Evolutionary conservation across 2,888 invertebrate genomes (phyloP), one percentile per base, ranked within the genome.

Genomic region (Synergus japonicus): DNA sequence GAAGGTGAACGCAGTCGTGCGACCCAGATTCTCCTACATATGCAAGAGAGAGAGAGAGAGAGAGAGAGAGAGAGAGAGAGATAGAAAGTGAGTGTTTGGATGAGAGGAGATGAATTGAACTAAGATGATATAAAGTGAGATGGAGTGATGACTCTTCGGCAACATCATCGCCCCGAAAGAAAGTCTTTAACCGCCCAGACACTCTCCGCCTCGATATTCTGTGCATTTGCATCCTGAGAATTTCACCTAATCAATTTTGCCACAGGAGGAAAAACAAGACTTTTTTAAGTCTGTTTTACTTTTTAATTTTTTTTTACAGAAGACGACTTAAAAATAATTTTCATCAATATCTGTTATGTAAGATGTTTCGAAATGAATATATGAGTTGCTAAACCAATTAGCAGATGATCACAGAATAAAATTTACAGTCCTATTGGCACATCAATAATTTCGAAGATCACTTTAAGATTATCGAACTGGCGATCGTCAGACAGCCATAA

Each of bases 1-100:
- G 88, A 89, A 90, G 90, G 90, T 90, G 90, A 90, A 88, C 89
- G 88, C 87, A 88, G 88, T 88, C 90, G 90, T 89, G 90, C 89
- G 90, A 89, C 90, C 90, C 88, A 91, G 86, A 90, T 91, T 88
- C 89, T 83, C 86, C 79, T 76, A 76, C 78, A 18, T 81, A 77
- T 78, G 76, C 78, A 22, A 29, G 76, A 76, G 49, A 81, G 81
- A 69, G 78, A 77, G 76, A 29, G 76, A 76, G 49, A 81, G 81
- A 69, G 78, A 77, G 76, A 29, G 76, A 76, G 49, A 81, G 81
- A 69, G 78, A 77, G 76, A 29, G 76, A 76, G 49, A 81, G 81
- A 69, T 77, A 77, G 76, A 83, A 63, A 79, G 79, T 81, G 76
- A 82, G 22, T 44, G 78, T 78, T 66, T 79, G 77, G 80, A 79